A percentile compares a stretch with the other conserved stretches of the same genome.
These are phyloP conservation scores for Gastrophysa polygoni DNA, from an alignment of 2,888 invertebrate genomes.

Conservation along the genomic window DNA sequence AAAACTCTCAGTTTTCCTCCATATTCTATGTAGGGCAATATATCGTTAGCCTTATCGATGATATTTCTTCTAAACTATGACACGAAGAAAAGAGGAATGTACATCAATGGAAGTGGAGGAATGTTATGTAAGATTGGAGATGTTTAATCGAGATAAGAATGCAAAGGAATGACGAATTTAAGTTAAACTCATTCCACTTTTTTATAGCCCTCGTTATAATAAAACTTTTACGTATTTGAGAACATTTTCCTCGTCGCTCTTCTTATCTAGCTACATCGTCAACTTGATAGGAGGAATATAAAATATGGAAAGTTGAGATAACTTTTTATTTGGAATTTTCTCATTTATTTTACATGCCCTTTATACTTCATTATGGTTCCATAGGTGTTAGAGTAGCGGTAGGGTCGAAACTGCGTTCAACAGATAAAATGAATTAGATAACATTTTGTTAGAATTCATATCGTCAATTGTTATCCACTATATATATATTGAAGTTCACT, in stretches of 20 bases:
- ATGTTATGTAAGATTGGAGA: neutral
- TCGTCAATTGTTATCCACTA: too few species aligned
- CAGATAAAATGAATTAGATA: neutral
- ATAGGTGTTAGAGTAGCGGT: neutral
- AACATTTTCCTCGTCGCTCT: slow-evolving; percentile 18
- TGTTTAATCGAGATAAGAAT: slow-evolving; percentile 12
- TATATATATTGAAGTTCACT: too few species aligned
- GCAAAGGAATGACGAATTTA: slow-evolving; percentile 9
- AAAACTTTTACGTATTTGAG: slow-evolving; percentile 21
- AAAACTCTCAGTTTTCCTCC: too few species aligned
- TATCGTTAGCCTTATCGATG: too few species aligned
- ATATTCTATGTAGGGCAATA: too few species aligned
- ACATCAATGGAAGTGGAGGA: neutral
- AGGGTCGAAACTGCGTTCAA: neutral
- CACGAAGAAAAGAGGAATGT: too few species aligned
- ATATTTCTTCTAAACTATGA: too few species aligned
- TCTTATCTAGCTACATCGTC: slow-evolving; percentile 17
- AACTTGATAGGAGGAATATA: slow-evolving; percentile 5
- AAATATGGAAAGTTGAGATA: slow-evolving; percentile 17
- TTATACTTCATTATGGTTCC: neutral
- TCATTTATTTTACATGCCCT: neutral
- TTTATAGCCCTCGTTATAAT: slow-evolving; percentile 18
- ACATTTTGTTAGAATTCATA: neutral
- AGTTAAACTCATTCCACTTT: slow-evolving; percentile 22
- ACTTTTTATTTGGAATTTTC: slow-evolving; percentile 11